Evolutionary conservation across 53 echinoderm and acorn worm species (phyloP), one percentile per base, ranked within the genome.

Genomic region (Arbacia lixula): DNA sequence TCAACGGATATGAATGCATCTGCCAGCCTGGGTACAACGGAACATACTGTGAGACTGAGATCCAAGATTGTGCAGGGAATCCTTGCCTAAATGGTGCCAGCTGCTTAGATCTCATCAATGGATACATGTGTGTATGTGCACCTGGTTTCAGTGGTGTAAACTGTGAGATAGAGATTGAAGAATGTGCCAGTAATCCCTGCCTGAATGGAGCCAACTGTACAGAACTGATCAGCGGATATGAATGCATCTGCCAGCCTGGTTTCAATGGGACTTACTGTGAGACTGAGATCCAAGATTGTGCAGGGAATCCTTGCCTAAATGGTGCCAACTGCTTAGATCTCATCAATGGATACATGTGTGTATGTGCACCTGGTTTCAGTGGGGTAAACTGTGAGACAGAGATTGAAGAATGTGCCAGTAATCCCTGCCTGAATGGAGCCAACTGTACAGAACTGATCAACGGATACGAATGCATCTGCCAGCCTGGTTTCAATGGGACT

Each of bases 231-330:
- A 88, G 84, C 9, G 69, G 85, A 5, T 94, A 88, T 36, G 2
- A 25, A 3, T 94, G 94, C 68, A 37, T 69, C 19, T 94, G 94
- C 40, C 83, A 36, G 28, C 66, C 71, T 4, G 94, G 91, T 5
- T 94, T 53, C 60, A 86, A 52, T 39, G 94, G 94, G 3, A 88
- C 74, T 20, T 62, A 91, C 58, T 94, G 94, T 83, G 72, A 68
- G 24, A 68, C 33, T 3, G 90, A 91, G 28, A 78, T 94, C 29
- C 42, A 87, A 56, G 94, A 94, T 32, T 94, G 94, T 43, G 42
- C 57, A 10, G 89, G 89, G 62, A 88, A 78, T 46, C 91, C 87
- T 1, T 94, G 94, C 73, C 87, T 79, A 87, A 86, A 94, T 78
- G 91, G 91, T 16, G 94, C 79, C 22, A 22, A 34, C 28, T 94